Percentiles rank a stretch among this genome's conserved stretches.
Evolutionary conservation across 1,140 invertebrate genomes (phyloP).

Genomic region (Trichoplusia ni): DNA sequence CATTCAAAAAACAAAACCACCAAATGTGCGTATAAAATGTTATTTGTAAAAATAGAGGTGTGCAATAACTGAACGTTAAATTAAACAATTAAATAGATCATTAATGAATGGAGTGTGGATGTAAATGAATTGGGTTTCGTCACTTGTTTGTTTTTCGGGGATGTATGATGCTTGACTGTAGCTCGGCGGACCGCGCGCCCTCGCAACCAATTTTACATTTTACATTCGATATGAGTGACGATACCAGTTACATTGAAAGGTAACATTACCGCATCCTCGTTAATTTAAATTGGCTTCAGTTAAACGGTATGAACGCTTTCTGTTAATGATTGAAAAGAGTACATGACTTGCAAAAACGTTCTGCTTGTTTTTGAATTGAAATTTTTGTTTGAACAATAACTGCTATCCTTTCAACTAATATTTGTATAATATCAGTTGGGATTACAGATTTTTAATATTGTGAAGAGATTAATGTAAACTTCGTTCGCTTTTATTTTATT

Average conservation of each 20-base stretch:
- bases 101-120: slow-evolving; percentile 44
- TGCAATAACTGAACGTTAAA: slow-evolving; percentile 12
- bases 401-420: too few relatives aligned
- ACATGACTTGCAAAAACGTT: not conserved
- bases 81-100: slow-evolving; percentile 42
- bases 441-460: too few relatives aligned
- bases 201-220: slow-evolving; percentile 42
- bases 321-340: not conserved
- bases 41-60: not conserved
- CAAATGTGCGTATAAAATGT: not conserved
- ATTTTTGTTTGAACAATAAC: too few relatives aligned
- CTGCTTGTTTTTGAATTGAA: slow-evolving; percentile 1
- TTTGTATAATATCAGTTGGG: too few relatives aligned
- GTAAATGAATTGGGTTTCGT: slow-evolving; percentile 51
- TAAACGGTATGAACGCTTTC: slow-evolving; percentile 8
- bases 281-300: slow-evolving; percentile 20
- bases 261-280: slow-evolving; percentile 15
- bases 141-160: slow-evolving; percentile 43
- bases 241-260: slow-evolving; percentile 17
- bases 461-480: too few relatives aligned
- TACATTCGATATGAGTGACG: slow-evolving; percentile 31
- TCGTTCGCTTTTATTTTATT: too few relatives aligned
- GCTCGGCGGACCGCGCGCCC: slow-evolving; percentile 11
- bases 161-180: slow-evolving; percentile 36
- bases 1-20: not conserved